Base-by-base conservation (phyloP, 1,140 invertebrate species). In the Geopemphigus sp. region DNA sequence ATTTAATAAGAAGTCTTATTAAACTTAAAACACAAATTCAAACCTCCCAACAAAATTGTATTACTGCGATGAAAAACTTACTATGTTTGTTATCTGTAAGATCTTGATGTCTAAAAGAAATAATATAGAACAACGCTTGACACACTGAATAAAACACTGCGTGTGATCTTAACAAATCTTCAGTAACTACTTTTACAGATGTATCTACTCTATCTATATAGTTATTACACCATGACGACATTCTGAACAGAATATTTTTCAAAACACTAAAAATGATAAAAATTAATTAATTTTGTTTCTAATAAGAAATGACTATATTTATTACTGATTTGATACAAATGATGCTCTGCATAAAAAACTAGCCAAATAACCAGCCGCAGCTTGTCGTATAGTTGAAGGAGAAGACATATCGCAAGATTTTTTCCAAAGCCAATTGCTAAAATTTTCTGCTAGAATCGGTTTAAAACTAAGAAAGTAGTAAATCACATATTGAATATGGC, bases 121-220 rank as follows among this genome's bases (percentile, higher is more conserved):
- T 91, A 5, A 96, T 87, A 86, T 97, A 96, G 85, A 98, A 97
- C 47, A 97, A 87, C 0, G 92, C 90, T 86, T 98, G 95, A 84
- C 95, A 96, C 15, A 96, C 90, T 19, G 92, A 90, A 85, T 96
- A 96, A 86, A 98, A 98, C 1, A 95, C 90, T 45, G 89, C 87
- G 85, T 98, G 95, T 5, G 91, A 88, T 84, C 90, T 89, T 81
- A 88, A 85, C 8, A 85, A 83, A 1, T 87, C 81, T 82, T 89
- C 88, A 73, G 87, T 84, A 84, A 89, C 86, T 24, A 85, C 81
- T 82, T 83, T 83, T 82, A 88, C 85, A 68, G 86, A 82, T 74
- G 84, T 85, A 83, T 91, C 89, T 81, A 89, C 88, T 81, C 85
- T 88, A 54, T 88, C 86, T 22, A 95, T 91, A 83, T 96, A 95